These are phyloP conservation scores for Phrynocephalus forsythii DNA, from an alignment of 2,797 vertebrate genomes.

Conservation along the genomic window DNA sequence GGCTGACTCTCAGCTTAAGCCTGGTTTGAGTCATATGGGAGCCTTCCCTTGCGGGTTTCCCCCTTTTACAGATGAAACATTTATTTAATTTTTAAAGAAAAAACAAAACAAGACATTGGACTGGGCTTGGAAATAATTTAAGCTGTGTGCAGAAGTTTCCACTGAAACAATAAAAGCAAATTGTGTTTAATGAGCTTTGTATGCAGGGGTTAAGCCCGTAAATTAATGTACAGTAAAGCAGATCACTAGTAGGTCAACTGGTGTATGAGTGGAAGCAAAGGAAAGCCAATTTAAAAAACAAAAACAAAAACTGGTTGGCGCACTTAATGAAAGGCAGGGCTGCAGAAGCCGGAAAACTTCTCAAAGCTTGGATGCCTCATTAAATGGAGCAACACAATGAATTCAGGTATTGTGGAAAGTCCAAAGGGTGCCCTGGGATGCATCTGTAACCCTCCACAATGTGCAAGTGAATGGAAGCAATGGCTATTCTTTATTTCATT, in stretches of 20 bases:
- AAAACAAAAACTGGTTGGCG: conserved; percentile 28
- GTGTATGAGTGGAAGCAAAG: conserved; percentile 32
- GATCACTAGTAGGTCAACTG: conserved; percentile 33
- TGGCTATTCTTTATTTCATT: background rate
- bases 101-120: conserved; percentile 58
- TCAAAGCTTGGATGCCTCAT: conserved; percentile 3
- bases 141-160: conserved; percentile 52
- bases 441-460: background rate
- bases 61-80: background rate
- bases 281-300: conserved; percentile 1
- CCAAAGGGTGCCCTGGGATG: background rate
- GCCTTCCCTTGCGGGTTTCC: conserved; percentile 54
- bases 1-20: background rate
- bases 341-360: conserved; percentile 8
- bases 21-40: conserved; percentile 33
- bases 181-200: conserved; percentile 46
- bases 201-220: conserved; percentile 39
- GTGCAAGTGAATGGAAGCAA: conserved; percentile 1
- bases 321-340: conserved; percentile 44
- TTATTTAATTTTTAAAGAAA: conserved; percentile 49
- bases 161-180: conserved; percentile 53
- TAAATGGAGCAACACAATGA: rapidly evolving
- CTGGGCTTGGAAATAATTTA: conserved; percentile 59
- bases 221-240: conserved; percentile 41
- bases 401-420: conserved; percentile 19